A percentile compares a stretch with the other conserved stretches of the same genome.
Evolutionary conservation across 2,888 invertebrate genomes (phyloP).

Genomic region (Coleophora flavipennella): DNA sequence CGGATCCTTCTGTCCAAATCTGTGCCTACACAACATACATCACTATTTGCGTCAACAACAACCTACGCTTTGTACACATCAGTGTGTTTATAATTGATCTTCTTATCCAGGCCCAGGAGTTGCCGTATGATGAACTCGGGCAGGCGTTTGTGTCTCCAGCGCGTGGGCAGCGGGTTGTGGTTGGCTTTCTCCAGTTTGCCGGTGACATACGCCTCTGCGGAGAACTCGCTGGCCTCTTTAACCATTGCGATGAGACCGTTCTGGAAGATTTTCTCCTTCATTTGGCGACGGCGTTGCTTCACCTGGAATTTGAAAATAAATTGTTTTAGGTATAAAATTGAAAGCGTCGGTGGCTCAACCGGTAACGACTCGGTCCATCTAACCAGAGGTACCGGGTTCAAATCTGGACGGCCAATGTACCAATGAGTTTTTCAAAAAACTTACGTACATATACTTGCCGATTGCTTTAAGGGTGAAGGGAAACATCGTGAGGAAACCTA

Average conservation of each 20-base stretch:
- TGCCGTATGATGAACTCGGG: constrained; percentile 79
- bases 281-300: constrained; percentile 78
- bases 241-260: constrained; percentile 78
- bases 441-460: no score
- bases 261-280: constrained; percentile 85
- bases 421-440: no score
- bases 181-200: constrained; percentile 75
- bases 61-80: constrained; percentile 57
- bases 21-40: no score
- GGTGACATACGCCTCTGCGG: constrained; percentile 80
- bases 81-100: constrained; percentile 61
- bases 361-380: no score
- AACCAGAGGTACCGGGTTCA: no score
- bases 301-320: constrained; percentile 39
- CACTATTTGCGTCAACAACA: no score
- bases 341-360: no score
- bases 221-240: constrained; percentile 81
- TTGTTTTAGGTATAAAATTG: no score
- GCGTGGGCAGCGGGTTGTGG: constrained; percentile 71
- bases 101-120: constrained; percentile 75
- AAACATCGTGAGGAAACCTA: no score
- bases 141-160: constrained; percentile 74
- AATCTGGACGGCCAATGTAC: no score
- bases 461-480: no score
- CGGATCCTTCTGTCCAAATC: no score